phyloP scores from a whole-genome alignment of 1,140 invertebrate genomes.

The Eciton burchellii region DNA sequence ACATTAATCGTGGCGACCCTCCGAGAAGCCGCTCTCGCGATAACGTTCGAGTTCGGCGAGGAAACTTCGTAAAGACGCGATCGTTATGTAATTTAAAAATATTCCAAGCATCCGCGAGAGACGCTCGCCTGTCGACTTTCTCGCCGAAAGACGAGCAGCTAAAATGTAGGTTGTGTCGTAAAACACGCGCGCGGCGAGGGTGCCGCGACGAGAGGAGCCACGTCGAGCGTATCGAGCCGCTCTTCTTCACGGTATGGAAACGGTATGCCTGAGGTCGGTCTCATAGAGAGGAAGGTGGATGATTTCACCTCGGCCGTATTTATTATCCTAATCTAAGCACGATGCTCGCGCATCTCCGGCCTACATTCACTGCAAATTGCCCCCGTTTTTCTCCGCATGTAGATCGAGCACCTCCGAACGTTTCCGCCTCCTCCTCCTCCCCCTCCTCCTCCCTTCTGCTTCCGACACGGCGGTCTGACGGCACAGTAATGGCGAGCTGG shows the following conservation, averaged over 20 bases:
- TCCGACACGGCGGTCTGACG: constrained; percentile 32
- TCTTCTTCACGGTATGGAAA: constrained; percentile 58
- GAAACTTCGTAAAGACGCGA: neutral
- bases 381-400: constrained; percentile 64
- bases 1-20: no score
- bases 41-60: no score
- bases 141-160: constrained; percentile 66
- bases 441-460: neutral
- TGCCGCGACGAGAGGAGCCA: constrained; percentile 57
- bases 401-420: constrained; percentile 44
- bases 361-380: constrained; percentile 71
- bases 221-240: constrained; percentile 17
- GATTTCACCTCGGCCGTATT: constrained; percentile 72
- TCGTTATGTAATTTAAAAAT: constrained; percentile 12
- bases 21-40: neutral
- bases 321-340: constrained; percentile 71
- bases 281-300: constrained; percentile 66
- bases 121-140: constrained; percentile 58
- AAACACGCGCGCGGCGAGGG: constrained; percentile 62
- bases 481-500: constrained; percentile 35
- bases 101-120: neutral
- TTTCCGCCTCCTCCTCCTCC: neutral
- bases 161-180: constrained; percentile 72
- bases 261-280: constrained; percentile 64
- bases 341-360: constrained; percentile 50